phyloP scores from a whole-genome alignment of 37 sponge, comb jelly and placozoan species.

The Petrosia ficiformis region DNA sequence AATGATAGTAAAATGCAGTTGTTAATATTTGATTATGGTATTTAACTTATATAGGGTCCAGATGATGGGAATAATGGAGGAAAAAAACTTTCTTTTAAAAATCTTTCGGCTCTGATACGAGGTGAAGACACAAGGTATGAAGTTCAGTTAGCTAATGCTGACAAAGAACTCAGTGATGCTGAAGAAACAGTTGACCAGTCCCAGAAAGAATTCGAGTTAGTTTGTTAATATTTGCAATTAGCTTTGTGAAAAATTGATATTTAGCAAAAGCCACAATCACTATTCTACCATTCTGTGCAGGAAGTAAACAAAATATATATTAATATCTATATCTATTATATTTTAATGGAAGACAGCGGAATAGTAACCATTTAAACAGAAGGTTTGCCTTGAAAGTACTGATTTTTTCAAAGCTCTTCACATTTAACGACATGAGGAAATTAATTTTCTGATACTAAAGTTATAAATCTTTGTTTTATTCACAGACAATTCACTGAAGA shows the following conservation, averaged over 20 bases:
- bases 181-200: constrained; percentile 28
- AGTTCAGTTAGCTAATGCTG: constrained; percentile 26
- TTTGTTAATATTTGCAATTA: constrained; percentile 1
- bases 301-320: no score
- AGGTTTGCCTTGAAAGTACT: no score
- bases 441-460: no score
- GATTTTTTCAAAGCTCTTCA: no score
- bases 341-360: no score
- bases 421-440: no score
- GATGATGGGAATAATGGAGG: constrained; percentile 39
- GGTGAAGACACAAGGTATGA: constrained; percentile 60
- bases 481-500: constrained; percentile 45
- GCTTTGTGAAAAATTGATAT: background rate
- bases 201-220: constrained; percentile 58
- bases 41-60: constrained; percentile 26
- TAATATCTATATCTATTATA: no score
- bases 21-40: no score
- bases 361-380: no score
- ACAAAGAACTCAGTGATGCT: constrained; percentile 48
- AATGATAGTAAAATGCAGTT: no score
- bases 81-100: constrained; percentile 35
- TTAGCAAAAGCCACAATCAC: background rate
- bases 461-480: background rate
- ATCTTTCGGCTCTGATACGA: constrained; percentile 22
- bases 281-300: background rate